phyloP scores from a whole-genome alignment of 2,797 vertebrate genomes.

The Hypotaenidia okinawae region DNA sequence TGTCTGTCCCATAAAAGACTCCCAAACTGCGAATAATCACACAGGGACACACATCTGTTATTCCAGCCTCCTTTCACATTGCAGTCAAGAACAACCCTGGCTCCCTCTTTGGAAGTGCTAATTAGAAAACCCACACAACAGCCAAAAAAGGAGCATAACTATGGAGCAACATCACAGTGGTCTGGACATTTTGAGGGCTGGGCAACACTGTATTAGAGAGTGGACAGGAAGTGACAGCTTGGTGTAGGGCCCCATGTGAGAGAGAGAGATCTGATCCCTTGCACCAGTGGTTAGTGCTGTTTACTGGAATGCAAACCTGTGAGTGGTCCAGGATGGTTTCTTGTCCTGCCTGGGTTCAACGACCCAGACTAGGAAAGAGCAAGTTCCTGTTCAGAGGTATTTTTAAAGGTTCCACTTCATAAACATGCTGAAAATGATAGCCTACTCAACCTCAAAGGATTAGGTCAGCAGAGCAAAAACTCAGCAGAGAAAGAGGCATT shows the following conservation, averaged over 20 bases:
- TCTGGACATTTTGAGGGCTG: neutral
- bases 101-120: neutral
- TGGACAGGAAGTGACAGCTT: neutral
- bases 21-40: neutral
- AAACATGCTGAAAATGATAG: constrained; percentile 44
- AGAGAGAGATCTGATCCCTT: neutral
- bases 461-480: constrained; percentile 23
- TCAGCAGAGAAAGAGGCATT: neutral
- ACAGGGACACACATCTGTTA: rapidly evolving
- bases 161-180: neutral
- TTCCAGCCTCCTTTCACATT: neutral
- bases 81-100: neutral
- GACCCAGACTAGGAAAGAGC: constrained; percentile 8
- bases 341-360: neutral
- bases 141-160: constrained; percentile 43
- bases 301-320: neutral
- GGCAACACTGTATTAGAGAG: neutral
- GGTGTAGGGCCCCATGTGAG: neutral
- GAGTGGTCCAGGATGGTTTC: neutral
- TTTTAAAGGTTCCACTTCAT: constrained; percentile 51
- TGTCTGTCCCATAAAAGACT: neutral
- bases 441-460: constrained; percentile 25
- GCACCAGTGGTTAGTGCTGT: neutral
- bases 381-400: constrained; percentile 54
- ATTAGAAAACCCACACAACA: constrained; percentile 55